Evolutionary conservation across 2,888 invertebrate genomes (phyloP).

Genomic region (Cataglyphis rosenhaueri): DNA sequence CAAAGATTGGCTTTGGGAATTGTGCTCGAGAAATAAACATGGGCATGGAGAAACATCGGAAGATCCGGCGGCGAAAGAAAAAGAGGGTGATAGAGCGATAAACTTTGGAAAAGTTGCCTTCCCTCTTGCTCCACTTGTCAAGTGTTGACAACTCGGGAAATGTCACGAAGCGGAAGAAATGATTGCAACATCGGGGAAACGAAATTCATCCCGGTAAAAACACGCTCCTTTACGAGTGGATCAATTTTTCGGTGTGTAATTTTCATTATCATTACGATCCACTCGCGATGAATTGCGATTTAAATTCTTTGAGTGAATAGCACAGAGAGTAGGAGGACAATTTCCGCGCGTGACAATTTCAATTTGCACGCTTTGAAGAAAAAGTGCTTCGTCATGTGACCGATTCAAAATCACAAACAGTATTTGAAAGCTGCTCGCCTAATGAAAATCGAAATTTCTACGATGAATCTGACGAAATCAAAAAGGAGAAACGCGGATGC

Average conservation of each 20-base stretch:
- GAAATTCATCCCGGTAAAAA: background rate
- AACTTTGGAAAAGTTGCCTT: constrained; percentile 19
- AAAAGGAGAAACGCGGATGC: background rate
- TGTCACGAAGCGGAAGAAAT: background rate
- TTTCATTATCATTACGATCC: constrained; percentile 9
- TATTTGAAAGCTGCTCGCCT: background rate
- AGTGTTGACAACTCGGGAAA: constrained; percentile 21
- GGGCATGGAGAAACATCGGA: constrained; percentile 9
- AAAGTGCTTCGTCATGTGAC: background rate
- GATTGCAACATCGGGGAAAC: constrained; percentile 8
- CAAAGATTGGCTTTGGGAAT: constrained; percentile 48
- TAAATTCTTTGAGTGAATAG: background rate
- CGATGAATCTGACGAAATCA: background rate
- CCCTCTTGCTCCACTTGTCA: background rate
- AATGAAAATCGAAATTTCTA: constrained; percentile 2
- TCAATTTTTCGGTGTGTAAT: constrained; percentile 14
- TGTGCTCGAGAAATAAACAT: constrained; percentile 42
- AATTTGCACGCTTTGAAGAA: background rate
- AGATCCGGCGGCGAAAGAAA: constrained; percentile 3
- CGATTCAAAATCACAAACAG: background rate
- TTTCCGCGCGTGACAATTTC: background rate
- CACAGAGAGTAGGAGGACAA: background rate
- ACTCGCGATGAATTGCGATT: background rate
- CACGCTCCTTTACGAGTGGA: background rate
- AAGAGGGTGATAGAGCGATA: background rate